Evolutionary conservation across 2,888 invertebrate genomes (phyloP).

Genomic region (Poecilus cupreus): DNA sequence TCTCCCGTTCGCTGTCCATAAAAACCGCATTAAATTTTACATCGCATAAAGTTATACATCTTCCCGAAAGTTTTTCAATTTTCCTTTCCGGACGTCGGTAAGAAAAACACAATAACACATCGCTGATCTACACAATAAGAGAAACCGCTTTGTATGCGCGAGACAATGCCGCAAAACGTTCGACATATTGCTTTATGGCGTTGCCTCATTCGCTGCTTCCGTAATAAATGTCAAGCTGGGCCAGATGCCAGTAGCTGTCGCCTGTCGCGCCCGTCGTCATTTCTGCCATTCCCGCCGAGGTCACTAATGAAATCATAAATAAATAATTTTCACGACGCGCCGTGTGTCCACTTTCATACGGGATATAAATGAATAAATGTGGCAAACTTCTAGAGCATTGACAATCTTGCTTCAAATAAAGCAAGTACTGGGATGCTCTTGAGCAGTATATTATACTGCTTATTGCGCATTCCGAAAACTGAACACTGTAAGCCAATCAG

Average conservation of each 20-base stretch:
- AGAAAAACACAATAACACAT: slow-evolving; percentile 42
- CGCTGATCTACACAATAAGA: slow-evolving; percentile 27
- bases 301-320: slow-evolving; percentile 14
- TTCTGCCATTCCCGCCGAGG: background rate
- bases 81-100: slow-evolving; percentile 30
- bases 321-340: background rate
- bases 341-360: background rate
- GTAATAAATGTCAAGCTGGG: slow-evolving; percentile 44
- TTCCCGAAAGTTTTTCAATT: slow-evolving; percentile 46
- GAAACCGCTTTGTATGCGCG: slow-evolving; percentile 41
- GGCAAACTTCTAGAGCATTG: no score
- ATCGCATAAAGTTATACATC: slow-evolving; percentile 46
- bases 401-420: no score
- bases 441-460: no score
- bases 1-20: slow-evolving; percentile 42
- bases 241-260: background rate
- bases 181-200: slow-evolving; percentile 48
- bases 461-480: no score
- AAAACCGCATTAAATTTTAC: slow-evolving; percentile 45
- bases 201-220: slow-evolving; percentile 24
- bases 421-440: no score
- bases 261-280: background rate
- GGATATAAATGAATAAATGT: no score
- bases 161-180: slow-evolving; percentile 40
- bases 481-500: no score